phyloP scores from a whole-genome alignment of 2,888 invertebrate genomes.

The Harmothoe impar region DNA sequence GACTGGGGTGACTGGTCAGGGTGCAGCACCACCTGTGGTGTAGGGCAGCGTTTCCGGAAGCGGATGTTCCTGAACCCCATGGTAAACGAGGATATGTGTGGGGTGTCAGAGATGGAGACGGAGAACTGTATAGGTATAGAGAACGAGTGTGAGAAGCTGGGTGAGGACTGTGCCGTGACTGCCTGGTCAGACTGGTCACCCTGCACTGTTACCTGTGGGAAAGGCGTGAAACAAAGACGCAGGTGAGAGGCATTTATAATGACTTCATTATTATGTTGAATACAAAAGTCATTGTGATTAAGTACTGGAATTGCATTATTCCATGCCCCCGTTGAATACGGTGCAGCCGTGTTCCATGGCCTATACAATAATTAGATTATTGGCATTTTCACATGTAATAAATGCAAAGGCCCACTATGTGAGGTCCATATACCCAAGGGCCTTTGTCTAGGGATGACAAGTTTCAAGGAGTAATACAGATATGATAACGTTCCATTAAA shows the following conservation, averaged over 20 bases:
- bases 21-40: constrained; percentile 85
- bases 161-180: constrained; percentile 85
- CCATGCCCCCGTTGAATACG: neutral
- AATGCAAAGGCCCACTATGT: too few relatives aligned
- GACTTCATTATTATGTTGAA: neutral
- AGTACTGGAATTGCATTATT: too few relatives aligned
- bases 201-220: constrained; percentile 85
- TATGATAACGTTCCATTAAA: too few relatives aligned
- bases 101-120: constrained; percentile 75
- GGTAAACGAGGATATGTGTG: constrained; percentile 77
- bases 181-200: constrained; percentile 85
- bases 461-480: too few relatives aligned
- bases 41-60: constrained; percentile 88
- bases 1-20: constrained; percentile 85
- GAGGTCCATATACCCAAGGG: too few relatives aligned
- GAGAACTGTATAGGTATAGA: constrained; percentile 79
- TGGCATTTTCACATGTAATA: too few relatives aligned
- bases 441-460: too few relatives aligned
- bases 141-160: constrained; percentile 70
- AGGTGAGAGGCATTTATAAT: constrained; percentile 56
- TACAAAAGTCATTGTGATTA: neutral
- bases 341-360: too few relatives aligned
- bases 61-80: constrained; percentile 77
- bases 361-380: too few relatives aligned
- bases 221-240: constrained; percentile 87